A percentile compares a stretch with the other conserved stretches of the same genome.
phyloP scores from a whole-genome alignment of 2,888 invertebrate genomes.

The Drosophila acutilabella region DNA sequence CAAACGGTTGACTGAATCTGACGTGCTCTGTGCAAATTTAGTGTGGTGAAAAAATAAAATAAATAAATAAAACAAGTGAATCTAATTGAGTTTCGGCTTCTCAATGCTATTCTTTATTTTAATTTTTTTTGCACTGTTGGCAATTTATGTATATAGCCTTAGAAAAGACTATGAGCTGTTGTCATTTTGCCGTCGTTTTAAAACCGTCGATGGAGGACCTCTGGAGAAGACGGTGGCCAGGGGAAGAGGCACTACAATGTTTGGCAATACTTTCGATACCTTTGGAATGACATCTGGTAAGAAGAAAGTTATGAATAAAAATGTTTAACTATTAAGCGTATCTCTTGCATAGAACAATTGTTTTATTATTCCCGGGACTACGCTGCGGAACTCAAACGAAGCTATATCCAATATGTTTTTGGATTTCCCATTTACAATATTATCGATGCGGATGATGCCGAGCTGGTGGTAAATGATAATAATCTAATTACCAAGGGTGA shows the following conservation, averaged over 20 bases:
- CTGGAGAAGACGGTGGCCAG: constrained; percentile 54
- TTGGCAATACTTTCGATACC: constrained; percentile 74
- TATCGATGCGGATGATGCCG: constrained; percentile 67
- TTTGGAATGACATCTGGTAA: constrained; percentile 62
- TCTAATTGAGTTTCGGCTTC: neutral
- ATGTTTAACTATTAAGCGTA: neutral
- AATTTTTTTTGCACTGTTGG: constrained; percentile 23
- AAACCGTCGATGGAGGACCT: constrained; percentile 64
- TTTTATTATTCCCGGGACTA: constrained; percentile 64
- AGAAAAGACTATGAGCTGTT: constrained; percentile 49
- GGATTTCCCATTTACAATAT: constrained; percentile 62
- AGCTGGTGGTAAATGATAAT: constrained; percentile 63
- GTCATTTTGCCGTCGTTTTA: constrained; percentile 55
- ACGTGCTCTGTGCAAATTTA: constrained; percentile 7
- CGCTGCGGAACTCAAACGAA: constrained; percentile 50
- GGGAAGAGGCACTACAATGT: constrained; percentile 60
- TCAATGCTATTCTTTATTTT: constrained; percentile 37
- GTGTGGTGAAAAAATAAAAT: neutral
- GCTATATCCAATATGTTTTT: constrained; percentile 64
- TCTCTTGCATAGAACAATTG: constrained; percentile 41
- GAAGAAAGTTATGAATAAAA: neutral
- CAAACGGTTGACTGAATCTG: constrained; percentile 10
- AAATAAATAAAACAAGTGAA: neutral
- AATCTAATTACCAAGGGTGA: constrained; percentile 67
- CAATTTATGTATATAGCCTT: constrained; percentile 21